Conservation (phyloP, 2,888 invertebrate genomes). For the Hypomecis atomaria region DNA sequence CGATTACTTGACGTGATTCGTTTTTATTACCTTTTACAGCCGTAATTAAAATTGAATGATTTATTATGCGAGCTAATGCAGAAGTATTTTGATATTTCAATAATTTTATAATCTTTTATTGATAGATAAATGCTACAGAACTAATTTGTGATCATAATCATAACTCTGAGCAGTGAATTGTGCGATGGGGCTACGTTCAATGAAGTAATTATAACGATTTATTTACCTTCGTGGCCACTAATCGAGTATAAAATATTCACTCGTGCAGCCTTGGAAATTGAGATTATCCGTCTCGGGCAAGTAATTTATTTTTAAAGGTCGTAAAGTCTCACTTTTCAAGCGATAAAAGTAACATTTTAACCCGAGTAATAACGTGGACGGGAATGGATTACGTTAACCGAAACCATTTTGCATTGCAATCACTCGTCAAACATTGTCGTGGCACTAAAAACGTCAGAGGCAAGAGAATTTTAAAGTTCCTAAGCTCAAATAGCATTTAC, state of each 20-base stretch:
- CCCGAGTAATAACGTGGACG: slow-evolving; percentile 66
- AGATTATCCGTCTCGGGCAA: slow-evolving; percentile 67
- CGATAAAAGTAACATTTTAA: slow-evolving; percentile 82
- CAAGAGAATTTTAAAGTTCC: slow-evolving; percentile 52
- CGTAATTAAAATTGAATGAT: slow-evolving; percentile 63
- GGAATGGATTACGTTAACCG: slow-evolving; percentile 62
- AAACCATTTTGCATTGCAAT: slow-evolving; percentile 61
- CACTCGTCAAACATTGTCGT: slow-evolving; percentile 73
- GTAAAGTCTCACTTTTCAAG: slow-evolving; percentile 81
- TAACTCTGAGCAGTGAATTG: slow-evolving; percentile 4
- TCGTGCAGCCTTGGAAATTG: slow-evolving; percentile 66
- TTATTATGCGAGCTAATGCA: slow-evolving; percentile 57
- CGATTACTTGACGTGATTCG: slow-evolving; percentile 50
- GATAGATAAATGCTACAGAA: slow-evolving; percentile 38
- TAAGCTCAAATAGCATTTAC: slow-evolving; percentile 66
- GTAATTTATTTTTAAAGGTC: slow-evolving; percentile 82
- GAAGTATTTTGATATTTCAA: slow-evolving; percentile 52
- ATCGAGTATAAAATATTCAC: slow-evolving; percentile 74
- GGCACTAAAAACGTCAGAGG: slow-evolving; percentile 64
- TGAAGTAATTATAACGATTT: slow-evolving; percentile 58
- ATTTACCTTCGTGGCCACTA: slow-evolving; percentile 68
- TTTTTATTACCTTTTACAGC: slow-evolving; percentile 60
- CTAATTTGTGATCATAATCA: slow-evolving; percentile 19
- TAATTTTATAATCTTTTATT: slow-evolving; percentile 59
- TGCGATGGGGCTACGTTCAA: slow-evolving; percentile 34